Evolutionary conservation across 2,888 invertebrate genomes (phyloP), one percentile per base, ranked within the genome.

Genomic region (Osmoderma eremita): DNA sequence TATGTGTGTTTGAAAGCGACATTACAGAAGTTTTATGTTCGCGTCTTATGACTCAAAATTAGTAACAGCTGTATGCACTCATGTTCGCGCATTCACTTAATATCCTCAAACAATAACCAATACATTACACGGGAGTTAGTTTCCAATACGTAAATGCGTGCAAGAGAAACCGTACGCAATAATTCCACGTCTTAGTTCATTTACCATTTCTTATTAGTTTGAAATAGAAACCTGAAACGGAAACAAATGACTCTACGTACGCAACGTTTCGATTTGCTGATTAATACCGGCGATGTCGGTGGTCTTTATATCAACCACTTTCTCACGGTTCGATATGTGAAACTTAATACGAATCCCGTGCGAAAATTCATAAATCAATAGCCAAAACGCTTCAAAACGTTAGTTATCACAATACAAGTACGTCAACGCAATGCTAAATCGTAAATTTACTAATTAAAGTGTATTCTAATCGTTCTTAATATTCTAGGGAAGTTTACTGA

Each of bases 121-220:
- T 61, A 30, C 58, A 61, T 61, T 61, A 61, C 45, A 61, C 58
- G 58, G 58, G 30, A 61, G 17, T 61, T 61, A 53, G 53, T 39
- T 53, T 53, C 53, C 18, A 38, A 18, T 15, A 38, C 53, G 17
- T 17, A 18, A 53, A 53, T 36, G 53, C 53, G 17, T 6, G 53
- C 53, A 53, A 53, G 36, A 12, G 30, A 53, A 53, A 18, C 12
- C 30, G n/a, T 61, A 45, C 30, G 36, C 24, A 61, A 61, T 61
- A 61, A 36, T 45, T 36, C 45, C 30, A 30, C 65, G 65, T 66
- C 49, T 66, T 66, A 66, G 65, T 58, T 66, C 65, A 66, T 66
- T 66, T 66, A 66, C 65, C 42, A 66, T 66, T 66, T 66, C 65
- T 66, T 66, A 66, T 66, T 66, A 66, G 65, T 58, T 58, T 58